These are phyloP conservation scores for Triplophysa rosa DNA, from an alignment of 2,113 vertebrate genomes.

Conservation along the genomic window DNA sequence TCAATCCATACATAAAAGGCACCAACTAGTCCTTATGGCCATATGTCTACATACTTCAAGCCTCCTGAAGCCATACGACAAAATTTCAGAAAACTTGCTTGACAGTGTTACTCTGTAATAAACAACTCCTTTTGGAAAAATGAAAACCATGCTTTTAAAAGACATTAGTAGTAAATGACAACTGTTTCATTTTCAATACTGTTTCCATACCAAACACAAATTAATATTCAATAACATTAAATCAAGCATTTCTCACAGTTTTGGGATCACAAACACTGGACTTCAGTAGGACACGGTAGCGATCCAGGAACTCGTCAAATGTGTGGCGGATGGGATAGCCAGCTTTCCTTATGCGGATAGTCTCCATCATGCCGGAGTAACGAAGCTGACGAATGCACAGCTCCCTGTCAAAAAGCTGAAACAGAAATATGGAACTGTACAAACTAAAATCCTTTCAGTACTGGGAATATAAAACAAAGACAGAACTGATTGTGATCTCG, in stretches of 20 bases:
- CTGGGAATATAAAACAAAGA: neutral
- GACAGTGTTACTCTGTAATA: too few species aligned
- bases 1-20: too few species aligned
- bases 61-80: too few species aligned
- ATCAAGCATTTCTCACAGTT: slow-evolving; percentile 59
- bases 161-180: neutral
- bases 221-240: neutral
- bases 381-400: slow-evolving; percentile 90
- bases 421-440: neutral
- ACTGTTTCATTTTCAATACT: neutral
- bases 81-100: too few species aligned
- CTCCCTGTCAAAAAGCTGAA: slow-evolving; percentile 89
- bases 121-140: too few species aligned
- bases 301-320: slow-evolving; percentile 84
- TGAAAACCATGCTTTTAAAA: too few species aligned
- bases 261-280: slow-evolving; percentile 68
- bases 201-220: too few species aligned
- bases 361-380: slow-evolving; percentile 97
- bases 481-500: neutral
- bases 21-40: too few species aligned
- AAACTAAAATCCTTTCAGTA: neutral
- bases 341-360: slow-evolving; percentile 87
- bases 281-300: slow-evolving; percentile 81
- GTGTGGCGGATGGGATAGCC: slow-evolving; percentile 91
- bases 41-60: too few species aligned